A percentile compares a stretch with the other conserved stretches of the same genome.
Evolutionary conservation across 2,113 vertebrate species (phyloP).

Genomic region (Passer montanus): DNA sequence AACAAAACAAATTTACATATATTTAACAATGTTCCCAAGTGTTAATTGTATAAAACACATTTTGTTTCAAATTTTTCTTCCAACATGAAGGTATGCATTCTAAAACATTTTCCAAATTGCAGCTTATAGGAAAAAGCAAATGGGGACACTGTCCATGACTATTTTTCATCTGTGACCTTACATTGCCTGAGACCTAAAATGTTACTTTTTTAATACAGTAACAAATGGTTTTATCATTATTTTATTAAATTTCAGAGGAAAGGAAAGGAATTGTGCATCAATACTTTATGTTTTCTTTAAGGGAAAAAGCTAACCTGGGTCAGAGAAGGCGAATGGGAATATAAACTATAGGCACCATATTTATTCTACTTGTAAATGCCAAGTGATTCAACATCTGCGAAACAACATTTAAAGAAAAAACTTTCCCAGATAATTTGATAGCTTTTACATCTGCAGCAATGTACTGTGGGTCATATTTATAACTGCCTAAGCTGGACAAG

Average conservation of each 20-base stretch:
- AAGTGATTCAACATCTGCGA: constrained; percentile 33
- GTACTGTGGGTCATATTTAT: constrained; percentile 6
- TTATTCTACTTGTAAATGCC: constrained; percentile 14
- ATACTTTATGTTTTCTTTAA: not conserved
- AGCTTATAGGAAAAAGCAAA: not conserved
- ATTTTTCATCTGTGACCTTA: not conserved
- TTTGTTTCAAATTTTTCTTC: not conserved
- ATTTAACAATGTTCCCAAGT: not conserved
- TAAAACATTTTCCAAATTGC: not conserved
- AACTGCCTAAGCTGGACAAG: not conserved
- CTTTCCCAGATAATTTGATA: constrained; percentile 55
- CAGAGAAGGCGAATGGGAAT: constrained; percentile 4
- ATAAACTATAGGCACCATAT: not conserved
- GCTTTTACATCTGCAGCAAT: constrained; percentile 58
- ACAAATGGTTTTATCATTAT: constrained; percentile 43
- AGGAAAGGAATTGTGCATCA: not conserved
- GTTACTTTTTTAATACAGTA: not conserved
- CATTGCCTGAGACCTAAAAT: not conserved
- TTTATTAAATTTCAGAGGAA: constrained; percentile 28
- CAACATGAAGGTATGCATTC: not conserved
- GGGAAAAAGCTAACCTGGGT: constrained; percentile 11
- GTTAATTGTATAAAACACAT: not conserved
- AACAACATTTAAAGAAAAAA: constrained; percentile 21
- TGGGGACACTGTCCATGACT: not conserved
- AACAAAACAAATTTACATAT: not conserved